Evolutionary conservation across 2,113 vertebrate genomes (phyloP), one percentile per base, ranked within the genome.

Genomic region (Tyrannus savana): DNA sequence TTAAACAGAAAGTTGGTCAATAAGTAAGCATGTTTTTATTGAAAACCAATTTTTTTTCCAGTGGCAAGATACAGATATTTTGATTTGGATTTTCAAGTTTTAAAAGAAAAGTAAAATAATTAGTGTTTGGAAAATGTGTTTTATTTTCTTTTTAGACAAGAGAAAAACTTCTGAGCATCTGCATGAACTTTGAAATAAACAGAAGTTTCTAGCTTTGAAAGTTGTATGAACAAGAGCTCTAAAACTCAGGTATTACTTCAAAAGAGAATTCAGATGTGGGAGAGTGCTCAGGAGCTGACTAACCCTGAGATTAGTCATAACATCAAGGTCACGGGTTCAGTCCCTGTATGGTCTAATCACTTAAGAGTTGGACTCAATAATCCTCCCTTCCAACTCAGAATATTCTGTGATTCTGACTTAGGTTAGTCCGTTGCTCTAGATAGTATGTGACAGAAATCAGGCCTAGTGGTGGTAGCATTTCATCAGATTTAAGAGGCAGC

Each of bases 381-480:
- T 39, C 37, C 59, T 39, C 18, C 37, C 37, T 19, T 41, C 25
- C 17, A 62, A 14, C 17, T 62, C 37, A 41, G 17, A 62, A 62
- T 39, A 62, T 41, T 62, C 37, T 41, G 59, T 62, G 37, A 28
- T 28, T 62, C 60, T 39, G 74, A 71, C 33, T 78, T 46, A 49
- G 42, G 28, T 41, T 6, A 9, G 50, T 67, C 42, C 31, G 28
- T 87, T 86, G 39, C 67, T 96, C 75, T 56, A 69, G 69, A 69
- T 12, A 9, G 24, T 33, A 42, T 60, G 41, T 73, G 82, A 92
- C 76, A 95, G 82, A 93, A 35, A 67, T 87, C 86, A 84, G 81
- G 77, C 85, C 82, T 92, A 87, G 25, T 80, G 37, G 59, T 95
- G 95, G 93, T 89, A 95, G 63, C 18, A 75, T 92, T 97, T 96